Evolutionary conservation across 2,113 vertebrate genomes (phyloP), one percentile per base, ranked within the genome.

Genomic region (Peromyscus californicus): DNA sequence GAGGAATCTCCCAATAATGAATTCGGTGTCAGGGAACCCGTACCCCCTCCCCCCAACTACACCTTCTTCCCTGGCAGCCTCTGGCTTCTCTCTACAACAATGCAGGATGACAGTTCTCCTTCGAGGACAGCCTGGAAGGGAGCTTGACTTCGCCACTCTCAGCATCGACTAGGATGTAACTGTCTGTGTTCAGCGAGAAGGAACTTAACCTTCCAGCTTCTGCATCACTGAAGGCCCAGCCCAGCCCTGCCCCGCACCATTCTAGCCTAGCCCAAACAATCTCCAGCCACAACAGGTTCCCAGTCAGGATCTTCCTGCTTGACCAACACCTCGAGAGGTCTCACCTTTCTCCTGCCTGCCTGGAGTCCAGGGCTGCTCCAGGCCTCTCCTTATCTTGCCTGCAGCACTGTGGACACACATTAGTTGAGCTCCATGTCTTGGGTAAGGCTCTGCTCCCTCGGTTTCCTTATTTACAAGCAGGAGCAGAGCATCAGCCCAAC

Each of bases 1-100:
- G 96, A 89, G 97, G 97, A 96, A 98, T 97, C 96, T 97, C 98
- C 97, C 96, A 82, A n/a, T 98, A 98, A 98, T 97, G 96, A 97
- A 98, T 97, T 97, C 97, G 75, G 98, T 97, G 98, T 97, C 96
- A 91, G 97, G 97, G 94, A 98, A 96, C 95, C 95, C 96, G 29
- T 91, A 70, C 82, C 87, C 89, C 90, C 82, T 45, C 65, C 80
- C 82, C 93, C 45, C 85, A 90, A 57, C 93, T 57, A 78, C 96
- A 74, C 93, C 92, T 84, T 42, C 76, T 45, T 76, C 33, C 45
- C 95, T 6, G 42, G 87, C 90, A 85, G 80, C 69, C 87, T 76
- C 61, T 16, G 29, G 42, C 85, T 92, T 13, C 26, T 57, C 65
- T 88, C 93, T 80, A 61, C 76, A 85, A 95, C 91, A 92, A 86